Evolutionary conservation across 2,888 invertebrate species (phyloP).

Genomic region (Phytoseiulus persimilis): DNA sequence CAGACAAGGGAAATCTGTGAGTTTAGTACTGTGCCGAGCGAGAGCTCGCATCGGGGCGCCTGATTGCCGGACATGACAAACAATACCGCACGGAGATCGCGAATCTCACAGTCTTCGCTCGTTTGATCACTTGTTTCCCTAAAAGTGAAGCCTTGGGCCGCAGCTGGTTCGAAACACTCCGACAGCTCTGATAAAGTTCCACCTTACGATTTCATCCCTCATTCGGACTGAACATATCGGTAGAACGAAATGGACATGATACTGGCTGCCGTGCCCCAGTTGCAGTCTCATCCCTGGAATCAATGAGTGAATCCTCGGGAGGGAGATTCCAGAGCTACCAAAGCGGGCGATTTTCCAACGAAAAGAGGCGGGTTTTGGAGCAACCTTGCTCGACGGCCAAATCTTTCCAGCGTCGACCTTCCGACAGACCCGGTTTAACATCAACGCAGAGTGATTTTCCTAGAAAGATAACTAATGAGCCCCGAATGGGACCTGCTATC

Average conservation of each 20-base stretch:
- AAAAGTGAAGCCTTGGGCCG: too few species aligned
- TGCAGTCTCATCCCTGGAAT: too few species aligned
- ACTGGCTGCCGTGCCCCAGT: too few species aligned
- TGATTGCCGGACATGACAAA: neutral
- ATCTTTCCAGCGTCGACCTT: neutral
- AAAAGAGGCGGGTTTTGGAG: too few species aligned
- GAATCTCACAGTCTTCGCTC: neutral
- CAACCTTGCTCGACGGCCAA: neutral
- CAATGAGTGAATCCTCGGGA: too few species aligned
- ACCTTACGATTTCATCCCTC: too few species aligned
- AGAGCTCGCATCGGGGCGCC: neutral
- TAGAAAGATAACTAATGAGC: neutral
- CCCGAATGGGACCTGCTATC: neutral
- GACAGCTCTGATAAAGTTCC: too few species aligned
- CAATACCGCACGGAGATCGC: neutral
- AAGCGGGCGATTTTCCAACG: too few species aligned
- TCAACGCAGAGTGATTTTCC: neutral
- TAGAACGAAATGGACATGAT: too few species aligned
- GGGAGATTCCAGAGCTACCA: too few species aligned
- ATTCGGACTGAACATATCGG: too few species aligned
- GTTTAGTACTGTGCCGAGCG: neutral
- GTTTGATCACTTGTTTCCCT: neutral
- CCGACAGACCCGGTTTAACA: neutral
- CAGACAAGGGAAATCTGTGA: neutral
- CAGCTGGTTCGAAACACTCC: too few species aligned